Evolutionary conservation across 2,113 vertebrate species (phyloP), one percentile per base, ranked within the genome.

Genomic region (Oplegnathus fasciatus): DNA sequence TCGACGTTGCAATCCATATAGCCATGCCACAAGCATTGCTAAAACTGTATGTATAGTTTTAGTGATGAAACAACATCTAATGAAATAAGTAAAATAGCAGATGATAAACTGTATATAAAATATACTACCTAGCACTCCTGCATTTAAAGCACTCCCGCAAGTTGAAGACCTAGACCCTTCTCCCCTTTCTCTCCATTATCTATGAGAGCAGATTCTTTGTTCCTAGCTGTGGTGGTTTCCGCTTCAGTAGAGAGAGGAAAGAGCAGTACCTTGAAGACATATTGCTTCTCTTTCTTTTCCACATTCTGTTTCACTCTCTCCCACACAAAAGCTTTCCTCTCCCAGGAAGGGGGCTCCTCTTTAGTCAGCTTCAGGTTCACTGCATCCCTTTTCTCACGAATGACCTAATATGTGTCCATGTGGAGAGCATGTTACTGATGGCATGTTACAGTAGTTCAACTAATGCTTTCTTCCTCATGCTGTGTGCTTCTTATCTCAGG

Each of bases 191-290:
- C 60, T 78, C 67, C 40, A 69, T 86, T 65, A 86, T 86, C 74
- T 50, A 74, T 75, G 46, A 81, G 54, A 85, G 61, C 34, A 32
- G 46, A 34, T 67, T 70, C 76, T 91, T 91, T 94, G 64, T 93
- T 87, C 84, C 66, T 54, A 15, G 78, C 75, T 26, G 61, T 81
- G 65, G 69, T 70, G 37, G 68, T 85, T 88, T 92, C 78, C 72
- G 76, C 85, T 80, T 90, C 82, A 88, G 58, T 65, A 54, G 79
- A 64, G 73, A 69, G 67, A 86, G 60, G 61, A 81, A 52, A 69
- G 81, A 80, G 52, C 69, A 55, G 50, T 78, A 88, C 77, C 82
- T 88, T 55, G 34, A 88, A 87, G 87, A 90, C 75, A 75, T 82
- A 58, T 85, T 10, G 20, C 68, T 46, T 64, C 75, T 68, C 26